These are phyloP conservation scores for Natator depressus DNA, from an alignment of 2,113 vertebrate species.

Conservation along the genomic window DNA sequence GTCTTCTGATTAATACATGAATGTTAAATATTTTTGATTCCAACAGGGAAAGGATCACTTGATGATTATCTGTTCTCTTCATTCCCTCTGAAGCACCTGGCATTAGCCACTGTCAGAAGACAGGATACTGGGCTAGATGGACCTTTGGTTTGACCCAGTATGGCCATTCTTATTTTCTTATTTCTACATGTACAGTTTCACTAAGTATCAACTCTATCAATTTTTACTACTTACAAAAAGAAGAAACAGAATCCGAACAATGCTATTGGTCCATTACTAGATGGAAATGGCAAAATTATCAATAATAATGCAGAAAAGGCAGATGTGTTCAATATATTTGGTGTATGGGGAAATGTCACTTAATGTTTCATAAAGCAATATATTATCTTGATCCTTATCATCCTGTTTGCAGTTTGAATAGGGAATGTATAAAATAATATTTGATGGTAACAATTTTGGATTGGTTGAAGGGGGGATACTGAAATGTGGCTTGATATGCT, in stretches of 20 bases:
- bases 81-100: not conserved
- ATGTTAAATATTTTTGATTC: not conserved
- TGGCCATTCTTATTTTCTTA: not conserved
- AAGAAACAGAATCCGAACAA: not conserved
- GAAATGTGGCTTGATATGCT: constrained; percentile 4
- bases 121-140: too few species aligned
- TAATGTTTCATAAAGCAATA: not conserved
- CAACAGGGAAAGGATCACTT: not conserved
- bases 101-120: too few species aligned
- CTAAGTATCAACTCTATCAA: not conserved
- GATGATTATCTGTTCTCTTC: too few species aligned
- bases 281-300: not conserved
- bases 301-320: not conserved
- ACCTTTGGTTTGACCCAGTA: too few species aligned
- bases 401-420: not conserved
- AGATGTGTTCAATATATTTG: not conserved
- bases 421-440: not conserved
- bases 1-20: not conserved
- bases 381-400: not conserved
- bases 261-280: not conserved
- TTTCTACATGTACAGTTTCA: not conserved
- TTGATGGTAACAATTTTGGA: not conserved
- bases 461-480: not conserved
- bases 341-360: not conserved
- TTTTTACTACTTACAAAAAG: not conserved